A percentile compares a stretch with the other conserved stretches of the same genome.
phyloP scores from a whole-genome alignment of 2,113 vertebrate species.

The Cyprinodon brontotheroides region DNA sequence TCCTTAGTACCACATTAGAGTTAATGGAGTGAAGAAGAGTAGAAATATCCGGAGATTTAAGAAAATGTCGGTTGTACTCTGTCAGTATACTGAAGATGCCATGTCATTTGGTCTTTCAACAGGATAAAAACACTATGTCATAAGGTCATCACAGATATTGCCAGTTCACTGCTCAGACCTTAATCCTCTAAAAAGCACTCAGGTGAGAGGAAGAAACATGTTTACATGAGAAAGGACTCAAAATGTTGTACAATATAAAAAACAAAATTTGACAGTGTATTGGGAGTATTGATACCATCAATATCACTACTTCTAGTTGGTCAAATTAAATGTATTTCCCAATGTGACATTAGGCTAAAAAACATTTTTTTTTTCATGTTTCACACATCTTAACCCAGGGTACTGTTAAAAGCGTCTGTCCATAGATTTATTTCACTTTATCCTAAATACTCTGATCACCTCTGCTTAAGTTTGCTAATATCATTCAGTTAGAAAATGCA shows the following conservation, averaged over 20 bases:
- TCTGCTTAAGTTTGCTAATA: slow-evolving; percentile 14
- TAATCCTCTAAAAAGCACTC: neutral
- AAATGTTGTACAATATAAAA: neutral
- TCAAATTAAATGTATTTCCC: neutral
- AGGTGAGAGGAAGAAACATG: neutral
- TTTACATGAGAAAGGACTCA: neutral
- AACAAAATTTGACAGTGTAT: neutral
- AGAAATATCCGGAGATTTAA: too few relatives aligned
- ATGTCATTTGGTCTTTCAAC: neutral
- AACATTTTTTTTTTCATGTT: neutral
- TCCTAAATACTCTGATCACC: slow-evolving; percentile 36
- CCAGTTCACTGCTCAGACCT: neutral
- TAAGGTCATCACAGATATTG: neutral
- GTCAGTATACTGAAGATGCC: neutral
- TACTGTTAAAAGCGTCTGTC: neutral
- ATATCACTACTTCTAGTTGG: too few relatives aligned
- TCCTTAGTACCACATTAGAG: too few relatives aligned
- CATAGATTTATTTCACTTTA: neutral
- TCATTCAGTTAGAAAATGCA: slow-evolving; percentile 35
- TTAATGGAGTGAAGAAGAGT: too few relatives aligned
- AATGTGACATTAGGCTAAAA: neutral
- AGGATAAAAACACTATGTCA: neutral
- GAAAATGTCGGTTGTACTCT: too few relatives aligned
- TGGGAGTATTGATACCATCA: neutral
- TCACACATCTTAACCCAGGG: neutral